Evolutionary conservation across 1,140 invertebrate genomes (phyloP).

Genomic region (Elymnias hypermnestra): DNA sequence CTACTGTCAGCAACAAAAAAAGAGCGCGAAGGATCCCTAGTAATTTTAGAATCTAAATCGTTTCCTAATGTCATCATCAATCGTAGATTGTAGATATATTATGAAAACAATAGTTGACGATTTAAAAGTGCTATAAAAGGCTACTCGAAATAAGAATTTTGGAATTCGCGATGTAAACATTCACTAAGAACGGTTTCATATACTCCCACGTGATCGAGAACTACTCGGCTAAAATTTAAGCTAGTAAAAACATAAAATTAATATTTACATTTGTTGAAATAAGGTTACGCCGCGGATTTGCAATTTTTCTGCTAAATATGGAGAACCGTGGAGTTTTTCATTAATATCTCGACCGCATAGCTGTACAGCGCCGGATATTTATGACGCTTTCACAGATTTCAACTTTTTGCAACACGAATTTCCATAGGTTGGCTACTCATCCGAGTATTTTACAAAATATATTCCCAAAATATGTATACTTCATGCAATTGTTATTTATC

Average conservation of each 20-base stretch:
- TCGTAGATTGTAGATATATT: no score
- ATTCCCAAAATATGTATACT: neutral
- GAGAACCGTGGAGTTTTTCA: slow-evolving; percentile 21
- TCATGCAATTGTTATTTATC: neutral
- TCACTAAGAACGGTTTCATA: no score
- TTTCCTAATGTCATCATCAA: no score
- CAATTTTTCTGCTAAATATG: slow-evolving; percentile 18
- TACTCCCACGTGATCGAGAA: no score
- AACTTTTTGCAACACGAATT: slow-evolving; percentile 12
- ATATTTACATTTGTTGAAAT: neutral
- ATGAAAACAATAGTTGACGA: no score
- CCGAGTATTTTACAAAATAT: neutral
- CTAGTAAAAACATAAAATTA: neutral
- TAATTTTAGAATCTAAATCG: no score
- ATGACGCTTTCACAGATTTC: slow-evolving; percentile 13
- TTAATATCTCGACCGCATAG: slow-evolving; percentile 26
- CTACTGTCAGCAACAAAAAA: no score
- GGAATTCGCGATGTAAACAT: no score
- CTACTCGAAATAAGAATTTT: no score
- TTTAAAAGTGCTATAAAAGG: no score
- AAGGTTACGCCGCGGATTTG: slow-evolving; percentile 4
- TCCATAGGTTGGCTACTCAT: neutral
- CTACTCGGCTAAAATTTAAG: neutral
- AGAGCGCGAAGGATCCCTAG: no score
- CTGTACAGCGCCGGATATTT: slow-evolving; percentile 18